Evolutionary conservation across 2,797 vertebrate species (phyloP).

Genomic region (Pygocentrus nattereri): DNA sequence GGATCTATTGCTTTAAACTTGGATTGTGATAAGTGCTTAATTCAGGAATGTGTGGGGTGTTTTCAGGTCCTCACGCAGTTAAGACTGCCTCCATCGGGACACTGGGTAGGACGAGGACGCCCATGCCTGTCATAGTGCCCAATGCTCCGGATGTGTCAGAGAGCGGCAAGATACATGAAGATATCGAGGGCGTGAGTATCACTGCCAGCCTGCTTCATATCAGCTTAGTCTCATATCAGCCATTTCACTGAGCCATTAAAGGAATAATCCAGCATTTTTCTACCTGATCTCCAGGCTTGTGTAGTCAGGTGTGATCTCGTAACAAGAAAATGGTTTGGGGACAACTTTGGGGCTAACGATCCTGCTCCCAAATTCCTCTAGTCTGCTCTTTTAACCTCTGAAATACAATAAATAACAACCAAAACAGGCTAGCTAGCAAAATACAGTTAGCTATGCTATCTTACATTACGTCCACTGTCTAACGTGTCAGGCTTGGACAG

Average conservation of each 20-base stretch:
- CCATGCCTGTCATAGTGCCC: constrained; percentile 92
- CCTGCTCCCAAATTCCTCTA: too few relatives aligned
- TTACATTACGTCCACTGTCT: too few relatives aligned
- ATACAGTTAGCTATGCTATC: too few relatives aligned
- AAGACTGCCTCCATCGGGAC: constrained; percentile 98
- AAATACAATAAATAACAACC: too few relatives aligned
- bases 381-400: too few relatives aligned
- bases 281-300: not conserved
- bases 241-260: not conserved
- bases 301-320: not conserved
- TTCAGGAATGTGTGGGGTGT: not conserved
- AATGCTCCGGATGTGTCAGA: constrained; percentile 93
- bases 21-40: not conserved
- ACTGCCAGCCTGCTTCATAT: constrained; percentile 18
- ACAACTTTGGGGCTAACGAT: too few relatives aligned
- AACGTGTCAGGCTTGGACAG: too few relatives aligned
- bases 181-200: constrained; percentile 92
- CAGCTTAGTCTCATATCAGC: not conserved
- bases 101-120: constrained; percentile 90
- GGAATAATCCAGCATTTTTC: not conserved
- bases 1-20: not conserved
- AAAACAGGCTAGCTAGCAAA: too few relatives aligned
- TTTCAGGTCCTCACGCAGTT: constrained; percentile 83
- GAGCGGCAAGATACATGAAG: constrained; percentile 93
- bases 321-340: too few relatives aligned